Conservation (phyloP, 2,888 invertebrate species). For the Lycophotia porphyrea region DNA sequence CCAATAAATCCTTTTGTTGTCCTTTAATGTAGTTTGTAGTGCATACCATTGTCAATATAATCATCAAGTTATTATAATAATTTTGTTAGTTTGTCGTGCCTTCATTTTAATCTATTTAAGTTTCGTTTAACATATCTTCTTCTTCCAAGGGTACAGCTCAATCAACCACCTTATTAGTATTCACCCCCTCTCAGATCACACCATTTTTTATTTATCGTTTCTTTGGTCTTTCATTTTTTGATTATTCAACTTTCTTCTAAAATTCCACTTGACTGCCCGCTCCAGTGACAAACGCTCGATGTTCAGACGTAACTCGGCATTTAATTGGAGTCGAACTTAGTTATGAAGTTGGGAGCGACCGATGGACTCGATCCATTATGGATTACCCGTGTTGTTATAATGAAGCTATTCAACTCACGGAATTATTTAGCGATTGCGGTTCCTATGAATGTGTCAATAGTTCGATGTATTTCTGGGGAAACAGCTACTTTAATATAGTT, state of each 20-base stretch:
- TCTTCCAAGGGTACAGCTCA: not conserved
- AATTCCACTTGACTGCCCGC: constrained; percentile 36
- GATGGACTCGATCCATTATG: constrained; percentile 79
- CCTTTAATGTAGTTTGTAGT: not conserved
- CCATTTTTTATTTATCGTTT: not conserved
- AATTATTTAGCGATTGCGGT: constrained; percentile 65
- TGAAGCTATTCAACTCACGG: constrained; percentile 80
- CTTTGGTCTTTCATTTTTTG: not conserved
- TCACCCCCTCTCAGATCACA: not conserved
- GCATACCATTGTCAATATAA: too few relatives aligned
- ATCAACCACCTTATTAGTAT: not conserved
- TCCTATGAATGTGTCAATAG: constrained; percentile 48
- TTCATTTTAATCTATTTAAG: too few relatives aligned
- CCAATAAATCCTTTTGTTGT: too few relatives aligned
- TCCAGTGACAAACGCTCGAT: constrained; percentile 57
- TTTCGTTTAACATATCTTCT: not conserved
- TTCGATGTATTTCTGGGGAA: constrained; percentile 29
- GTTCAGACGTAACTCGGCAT: constrained; percentile 75
- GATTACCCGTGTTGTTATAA: constrained; percentile 79
- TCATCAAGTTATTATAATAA: too few relatives aligned
- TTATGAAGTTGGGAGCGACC: constrained; percentile 72
- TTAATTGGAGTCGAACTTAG: constrained; percentile 82
- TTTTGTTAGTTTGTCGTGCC: too few relatives aligned
- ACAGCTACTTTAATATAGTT: not conserved
- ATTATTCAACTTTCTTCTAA: not conserved